Evolutionary conservation across 1,140 invertebrate species (phyloP).

Genomic region (Lepidostoma basale): DNA sequence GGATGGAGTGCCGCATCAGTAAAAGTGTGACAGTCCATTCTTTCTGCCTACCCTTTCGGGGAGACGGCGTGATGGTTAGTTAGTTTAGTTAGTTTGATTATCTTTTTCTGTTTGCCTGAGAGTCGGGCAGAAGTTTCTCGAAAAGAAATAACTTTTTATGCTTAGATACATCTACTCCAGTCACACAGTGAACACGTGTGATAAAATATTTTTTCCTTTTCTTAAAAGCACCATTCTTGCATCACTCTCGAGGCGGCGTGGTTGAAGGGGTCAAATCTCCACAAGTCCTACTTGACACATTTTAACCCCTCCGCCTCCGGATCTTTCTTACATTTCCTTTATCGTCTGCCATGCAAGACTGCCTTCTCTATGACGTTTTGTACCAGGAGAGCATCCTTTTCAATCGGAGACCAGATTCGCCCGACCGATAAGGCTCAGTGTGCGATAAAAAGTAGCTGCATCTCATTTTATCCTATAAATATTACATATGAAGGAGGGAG

Average conservation of each 20-base stretch:
- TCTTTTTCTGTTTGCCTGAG: no score
- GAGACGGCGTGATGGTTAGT: no score
- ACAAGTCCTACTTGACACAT: conserved; percentile 42
- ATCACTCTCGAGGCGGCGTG: background rate
- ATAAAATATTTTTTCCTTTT: background rate
- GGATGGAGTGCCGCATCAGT: no score
- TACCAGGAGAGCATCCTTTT: conserved; percentile 33
- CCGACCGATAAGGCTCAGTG: conserved; percentile 39
- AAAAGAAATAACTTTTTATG: no score
- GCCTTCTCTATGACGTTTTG: conserved; percentile 27
- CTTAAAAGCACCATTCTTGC: background rate
- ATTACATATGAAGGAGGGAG: conserved; percentile 33
- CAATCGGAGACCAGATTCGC: conserved; percentile 40
- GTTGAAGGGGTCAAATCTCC: conserved; percentile 21
- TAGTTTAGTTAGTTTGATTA: no score
- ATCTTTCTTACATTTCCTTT: conserved; percentile 43
- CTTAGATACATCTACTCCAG: no score
- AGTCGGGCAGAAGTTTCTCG: no score
- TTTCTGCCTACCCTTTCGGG: no score
- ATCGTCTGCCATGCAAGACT: conserved; percentile 19
- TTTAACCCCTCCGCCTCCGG: conserved; percentile 35
- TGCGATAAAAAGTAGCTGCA: conserved; percentile 38
- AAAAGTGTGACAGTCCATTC: no score
- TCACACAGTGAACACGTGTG: background rate
- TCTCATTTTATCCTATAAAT: conserved; percentile 45